Evolutionary conservation across 2,113 vertebrate species (phyloP).

Genomic region (Myotis davidii): DNA sequence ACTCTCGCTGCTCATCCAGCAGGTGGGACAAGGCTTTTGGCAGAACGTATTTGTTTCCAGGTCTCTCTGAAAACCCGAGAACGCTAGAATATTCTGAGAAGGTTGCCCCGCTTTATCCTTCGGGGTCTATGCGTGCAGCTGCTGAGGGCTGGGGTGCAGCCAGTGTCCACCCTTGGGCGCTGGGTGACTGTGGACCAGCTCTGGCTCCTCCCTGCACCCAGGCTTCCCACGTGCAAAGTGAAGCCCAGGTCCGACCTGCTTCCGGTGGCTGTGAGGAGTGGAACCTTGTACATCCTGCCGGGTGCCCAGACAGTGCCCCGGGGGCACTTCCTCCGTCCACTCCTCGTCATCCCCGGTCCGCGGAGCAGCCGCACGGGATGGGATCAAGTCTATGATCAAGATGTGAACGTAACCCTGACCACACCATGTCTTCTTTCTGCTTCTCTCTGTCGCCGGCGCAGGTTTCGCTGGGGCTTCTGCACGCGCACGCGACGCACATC

Average conservation of each 20-base stretch:
- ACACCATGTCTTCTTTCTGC: neutral
- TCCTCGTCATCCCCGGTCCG: neutral
- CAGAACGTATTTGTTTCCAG: neutral
- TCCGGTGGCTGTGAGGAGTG: neutral
- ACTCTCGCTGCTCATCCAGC: neutral
- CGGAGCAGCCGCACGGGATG: neutral
- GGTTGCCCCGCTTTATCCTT: neutral
- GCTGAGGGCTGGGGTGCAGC: neutral
- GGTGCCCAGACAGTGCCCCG: neutral
- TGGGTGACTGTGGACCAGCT: too few species aligned
- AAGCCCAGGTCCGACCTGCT: neutral
- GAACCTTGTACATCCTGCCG: neutral
- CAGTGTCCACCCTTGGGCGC: too few species aligned
- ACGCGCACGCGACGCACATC: slow-evolving; percentile 88
- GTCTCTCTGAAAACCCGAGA: neutral
- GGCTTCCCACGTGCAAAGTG: neutral
- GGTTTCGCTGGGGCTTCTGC: slow-evolving; percentile 88
- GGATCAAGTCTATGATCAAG: neutral
- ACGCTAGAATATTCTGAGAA: neutral
- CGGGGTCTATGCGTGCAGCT: neutral
- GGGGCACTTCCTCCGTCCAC: neutral
- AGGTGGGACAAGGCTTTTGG: neutral
- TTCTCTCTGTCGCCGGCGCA: slow-evolving; percentile 68
- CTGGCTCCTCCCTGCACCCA: too few species aligned
- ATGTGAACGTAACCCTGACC: neutral